Base-by-base conservation (phyloP, 1,140 invertebrate genomes). In the Bombus huntii region DNA sequence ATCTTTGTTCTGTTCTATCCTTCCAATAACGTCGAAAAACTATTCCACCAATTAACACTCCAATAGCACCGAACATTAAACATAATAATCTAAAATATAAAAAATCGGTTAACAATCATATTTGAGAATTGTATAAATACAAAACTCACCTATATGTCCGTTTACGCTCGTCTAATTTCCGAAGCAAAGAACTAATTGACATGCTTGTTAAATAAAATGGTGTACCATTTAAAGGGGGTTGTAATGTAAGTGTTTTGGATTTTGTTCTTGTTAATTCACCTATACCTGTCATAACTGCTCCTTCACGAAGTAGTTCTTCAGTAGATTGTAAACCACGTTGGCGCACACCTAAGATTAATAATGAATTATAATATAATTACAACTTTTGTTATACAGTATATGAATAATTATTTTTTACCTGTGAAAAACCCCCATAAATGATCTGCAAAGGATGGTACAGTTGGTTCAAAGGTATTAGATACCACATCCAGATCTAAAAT, bases 371-470 rank as follows among this genome's bases (percentile, higher is more conserved):
- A 39, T 44, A 25, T 39, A 47, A 47, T 47, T 37, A 68, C 8
- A 10, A 31, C 5, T 22, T 22, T 0, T 44, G 13, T 18, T n/a
- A 31, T 18, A 28, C 0, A 22, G 0, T 34, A 13, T 18, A 47
- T 57, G 28, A 34, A 73, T 9, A 53, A 18, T 65, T 65, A 34
- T 78, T 70, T 31, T 68, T 28, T 70, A 91, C 97, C 97, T 77
- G 96, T 96, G 91, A 97, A 97, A 94, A 97, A 98, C 22, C 97
- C 97, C 96, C 97, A 97, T n/a, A 98, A 94, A 93, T 97, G 97
- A 94, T 98, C 97, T 79, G 97, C 96, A 53, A 98, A 95, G 53
- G 96, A 96, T 25, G 97, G 96, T 3, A 95, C 96, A 90, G 96
- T 97, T 37, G 97, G 97, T 92, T 97, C 97, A 95, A 97, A 98